Evolutionary conservation across 2,888 invertebrate species (phyloP), one percentile per base, ranked within the genome.

Genomic region (Ischnus inquisitorius): DNA sequence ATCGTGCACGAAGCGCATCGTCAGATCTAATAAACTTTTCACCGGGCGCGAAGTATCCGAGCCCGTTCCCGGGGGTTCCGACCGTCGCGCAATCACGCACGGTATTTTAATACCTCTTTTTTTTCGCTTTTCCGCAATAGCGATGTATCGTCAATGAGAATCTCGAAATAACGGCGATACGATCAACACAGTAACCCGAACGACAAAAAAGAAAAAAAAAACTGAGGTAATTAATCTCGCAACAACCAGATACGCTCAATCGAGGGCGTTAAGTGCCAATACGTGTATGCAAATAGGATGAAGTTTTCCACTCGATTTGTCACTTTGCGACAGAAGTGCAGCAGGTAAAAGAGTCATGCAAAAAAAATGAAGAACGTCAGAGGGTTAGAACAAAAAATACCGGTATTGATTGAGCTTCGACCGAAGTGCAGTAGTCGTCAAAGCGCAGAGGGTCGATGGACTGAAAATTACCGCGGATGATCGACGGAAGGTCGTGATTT

Each of bases 241-340:
- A 60, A n/a, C 28, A 25, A 25, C 3, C 6, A 14, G 25, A 90
- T 91, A 86, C 88, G 86, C 88, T 89, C 92, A 92, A 92, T 92
- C 91, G 91, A 92, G 92, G 91, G 86, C 87, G 89, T 89, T 87
- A 90, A 91, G 90, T 89, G 89, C 88, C 89, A 85, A 90, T 90
- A 90, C 89, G 86, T 87, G 89, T 87, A 88, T 86, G 87, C 87
- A 88, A 90, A 51, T 60, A 25, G 46, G 60, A 54, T 51, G 16
- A 16, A 25, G 62, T 51, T 79, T 34, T 71, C 62, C 25, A 71
- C 78, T 48, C 62, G 62, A 69, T 69, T 48, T n/a, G 39, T 39
- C 71, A 22, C 39, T 25, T 48, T 8, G 60, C 22, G 57, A 60
- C 43, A n/a, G 87, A 90, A 91, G 89, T 10, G 22, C 3, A 54